Percentiles rank a stretch among this genome's conserved stretches.
These are phyloP conservation scores for Sciurus vulgaris DNA, from an alignment of 2,797 vertebrate genomes.

Conservation along the genomic window DNA sequence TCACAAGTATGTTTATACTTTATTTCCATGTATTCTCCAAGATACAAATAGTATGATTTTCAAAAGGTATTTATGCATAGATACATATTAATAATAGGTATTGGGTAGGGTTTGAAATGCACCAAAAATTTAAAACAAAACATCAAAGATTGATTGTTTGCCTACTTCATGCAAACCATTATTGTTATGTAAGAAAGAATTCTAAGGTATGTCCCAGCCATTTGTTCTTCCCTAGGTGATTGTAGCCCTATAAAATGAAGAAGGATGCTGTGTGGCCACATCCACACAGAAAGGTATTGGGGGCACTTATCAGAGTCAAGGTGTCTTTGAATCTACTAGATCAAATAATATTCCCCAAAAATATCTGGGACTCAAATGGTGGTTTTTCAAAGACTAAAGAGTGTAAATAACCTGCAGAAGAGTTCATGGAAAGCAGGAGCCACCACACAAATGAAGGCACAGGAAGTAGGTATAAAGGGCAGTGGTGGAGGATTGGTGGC, in stretches of 20 bases:
- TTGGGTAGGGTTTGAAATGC: not conserved
- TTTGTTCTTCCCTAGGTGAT: not conserved
- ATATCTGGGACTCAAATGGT: not conserved
- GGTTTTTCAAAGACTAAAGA: not conserved
- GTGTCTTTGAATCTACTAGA: not conserved
- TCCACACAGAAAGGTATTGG: not conserved
- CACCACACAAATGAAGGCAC: accelerated
- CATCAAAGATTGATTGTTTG: not conserved
- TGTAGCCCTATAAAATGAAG: no score
- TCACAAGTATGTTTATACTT: not conserved
- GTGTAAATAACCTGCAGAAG: not conserved
- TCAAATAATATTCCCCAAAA: not conserved
- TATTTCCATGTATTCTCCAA: not conserved
- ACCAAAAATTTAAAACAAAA: not conserved
- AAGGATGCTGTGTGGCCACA: accelerated
- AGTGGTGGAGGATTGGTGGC: accelerated
- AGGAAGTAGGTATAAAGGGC: accelerated
- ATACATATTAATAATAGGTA: not conserved
- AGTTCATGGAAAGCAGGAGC: accelerated
- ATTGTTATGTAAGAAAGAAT: not conserved
- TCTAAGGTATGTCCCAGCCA: no score
- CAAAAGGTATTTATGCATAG: not conserved
- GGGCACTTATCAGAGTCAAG: accelerated
- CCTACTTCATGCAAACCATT: accelerated
- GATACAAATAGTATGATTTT: not conserved